Conservation (phyloP, 1,140 invertebrate species). For the Drosophila pectinifera region DNA sequence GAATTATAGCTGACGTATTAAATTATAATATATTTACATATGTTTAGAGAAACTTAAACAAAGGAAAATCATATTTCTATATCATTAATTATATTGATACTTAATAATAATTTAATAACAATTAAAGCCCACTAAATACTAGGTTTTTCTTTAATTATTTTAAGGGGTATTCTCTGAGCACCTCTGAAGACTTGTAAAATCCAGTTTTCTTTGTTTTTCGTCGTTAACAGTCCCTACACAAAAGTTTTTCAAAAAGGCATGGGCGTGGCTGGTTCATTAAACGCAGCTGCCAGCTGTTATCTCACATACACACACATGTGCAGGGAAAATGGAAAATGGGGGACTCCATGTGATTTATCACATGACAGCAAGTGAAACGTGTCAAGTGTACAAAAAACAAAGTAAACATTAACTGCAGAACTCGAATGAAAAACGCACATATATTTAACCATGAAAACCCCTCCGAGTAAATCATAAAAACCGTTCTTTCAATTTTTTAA, state of each 20-base stretch:
- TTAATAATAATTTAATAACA: no score
- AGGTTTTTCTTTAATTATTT: no score
- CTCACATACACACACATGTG: constrained; percentile 44
- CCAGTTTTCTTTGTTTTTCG: constrained; percentile 18
- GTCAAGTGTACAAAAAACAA: constrained; percentile 72
- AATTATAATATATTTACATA: neutral
- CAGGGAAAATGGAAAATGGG: constrained; percentile 25
- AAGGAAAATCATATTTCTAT: no score
- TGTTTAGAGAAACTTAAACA: neutral
- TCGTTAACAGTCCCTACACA: constrained; percentile 54
- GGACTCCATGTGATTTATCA: constrained; percentile 65
- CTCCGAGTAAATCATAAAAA: constrained; percentile 34
- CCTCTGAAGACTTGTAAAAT: neutral
- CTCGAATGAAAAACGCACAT: constrained; percentile 55
- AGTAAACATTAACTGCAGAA: constrained; percentile 73
- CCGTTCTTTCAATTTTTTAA: constrained; percentile 25
- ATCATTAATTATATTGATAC: no score
- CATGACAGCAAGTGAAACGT: constrained; percentile 71
- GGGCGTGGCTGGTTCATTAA: constrained; percentile 79
- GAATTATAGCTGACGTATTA: neutral
- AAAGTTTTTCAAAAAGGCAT: constrained; percentile 68
- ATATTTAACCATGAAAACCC: constrained; percentile 41
- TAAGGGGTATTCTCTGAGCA: neutral
- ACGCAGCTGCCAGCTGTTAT: constrained; percentile 77
- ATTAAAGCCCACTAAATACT: neutral